phyloP scores from a whole-genome alignment of 1,140 invertebrate genomes.

The Zophobas atratus region DNA sequence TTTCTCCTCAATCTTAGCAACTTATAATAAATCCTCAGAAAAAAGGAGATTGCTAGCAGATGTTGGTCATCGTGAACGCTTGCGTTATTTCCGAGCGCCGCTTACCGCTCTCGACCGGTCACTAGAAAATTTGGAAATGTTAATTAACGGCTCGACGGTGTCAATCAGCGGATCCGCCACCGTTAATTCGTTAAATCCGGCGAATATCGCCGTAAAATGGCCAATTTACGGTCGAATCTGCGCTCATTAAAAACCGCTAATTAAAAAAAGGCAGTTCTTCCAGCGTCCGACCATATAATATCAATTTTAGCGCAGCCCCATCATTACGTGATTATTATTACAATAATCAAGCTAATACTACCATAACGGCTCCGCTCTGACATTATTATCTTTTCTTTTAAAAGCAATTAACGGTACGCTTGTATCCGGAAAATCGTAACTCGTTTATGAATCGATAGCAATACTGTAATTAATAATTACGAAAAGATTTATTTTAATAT shows the following conservation, averaged over 20 bases:
- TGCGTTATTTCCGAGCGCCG: no score
- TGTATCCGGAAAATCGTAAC: not conserved
- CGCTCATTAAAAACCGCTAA: not conserved
- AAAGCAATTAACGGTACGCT: not conserved
- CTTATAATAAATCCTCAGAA: conserved; percentile 8
- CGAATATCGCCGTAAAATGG: no score
- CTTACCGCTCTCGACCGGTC: no score
- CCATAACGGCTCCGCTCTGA: conserved; percentile 1
- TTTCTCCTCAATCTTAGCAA: conserved; percentile 22
- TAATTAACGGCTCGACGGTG: no score
- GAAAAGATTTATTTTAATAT: no score
- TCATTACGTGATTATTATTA: not conserved
- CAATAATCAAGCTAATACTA: conserved; percentile 11
- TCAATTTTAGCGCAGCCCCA: not conserved
- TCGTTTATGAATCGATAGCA: not conserved
- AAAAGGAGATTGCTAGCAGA: conserved; percentile 18
- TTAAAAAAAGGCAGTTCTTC: not conserved
- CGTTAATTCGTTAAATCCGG: no score
- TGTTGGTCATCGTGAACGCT: not conserved
- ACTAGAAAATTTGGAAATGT: no score
- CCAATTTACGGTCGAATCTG: no score
- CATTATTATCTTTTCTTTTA: not conserved
- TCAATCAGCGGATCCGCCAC: no score
- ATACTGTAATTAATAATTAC: not conserved
- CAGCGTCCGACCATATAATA: not conserved